phyloP scores from a whole-genome alignment of 2,888 invertebrate species.

The Patella caerulea region DNA sequence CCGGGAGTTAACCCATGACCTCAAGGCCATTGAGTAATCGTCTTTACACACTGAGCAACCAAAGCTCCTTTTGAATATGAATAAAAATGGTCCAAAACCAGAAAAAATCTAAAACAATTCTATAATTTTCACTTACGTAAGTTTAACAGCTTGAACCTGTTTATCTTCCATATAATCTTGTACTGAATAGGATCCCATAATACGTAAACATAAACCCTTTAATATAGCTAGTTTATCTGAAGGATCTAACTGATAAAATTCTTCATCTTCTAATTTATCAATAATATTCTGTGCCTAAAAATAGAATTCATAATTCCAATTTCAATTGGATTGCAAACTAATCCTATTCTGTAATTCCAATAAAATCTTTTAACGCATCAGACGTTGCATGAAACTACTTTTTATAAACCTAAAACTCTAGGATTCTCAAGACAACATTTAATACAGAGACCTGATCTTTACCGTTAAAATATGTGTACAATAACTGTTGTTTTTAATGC shows the following conservation, averaged over 20 bases:
- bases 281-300: constrained; percentile 65
- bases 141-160: constrained; percentile 57
- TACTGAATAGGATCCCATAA: constrained; percentile 69
- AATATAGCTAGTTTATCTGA: constrained; percentile 64
- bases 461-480: no score
- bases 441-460: not conserved
- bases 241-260: constrained; percentile 62
- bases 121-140: constrained; percentile 54
- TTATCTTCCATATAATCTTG: constrained; percentile 70
- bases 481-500: no score
- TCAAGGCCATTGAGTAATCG: no score
- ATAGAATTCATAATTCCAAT: not conserved
- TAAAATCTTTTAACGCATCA: no score
- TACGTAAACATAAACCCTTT: constrained; percentile 65
- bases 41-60: no score
- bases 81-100: no score
- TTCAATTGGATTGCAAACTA: not conserved
- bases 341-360: not conserved
- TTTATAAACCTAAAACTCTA: no score
- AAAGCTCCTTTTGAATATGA: no score
- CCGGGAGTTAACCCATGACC: no score
- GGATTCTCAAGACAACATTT: not conserved
- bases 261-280: constrained; percentile 62
- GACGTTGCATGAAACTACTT: no score
- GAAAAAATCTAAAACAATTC: no score